Conservation (phyloP, 64 coral and sea anemone species). For the Stichodactyla mertensii region DNA sequence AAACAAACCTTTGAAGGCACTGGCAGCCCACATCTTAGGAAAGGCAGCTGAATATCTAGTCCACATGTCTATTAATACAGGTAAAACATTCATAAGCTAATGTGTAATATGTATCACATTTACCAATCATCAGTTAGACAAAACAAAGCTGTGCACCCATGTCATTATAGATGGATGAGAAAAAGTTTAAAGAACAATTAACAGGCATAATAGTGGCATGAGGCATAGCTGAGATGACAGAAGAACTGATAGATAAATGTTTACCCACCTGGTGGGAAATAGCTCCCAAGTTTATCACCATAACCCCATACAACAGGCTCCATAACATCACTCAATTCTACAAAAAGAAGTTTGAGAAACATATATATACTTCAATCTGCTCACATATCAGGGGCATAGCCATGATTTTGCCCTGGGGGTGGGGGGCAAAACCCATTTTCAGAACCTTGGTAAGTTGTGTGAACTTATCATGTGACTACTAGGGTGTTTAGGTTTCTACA, state of each 20-base stretch:
- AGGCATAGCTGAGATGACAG: not conserved
- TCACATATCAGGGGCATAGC: too few species aligned
- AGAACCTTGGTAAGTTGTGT: too few species aligned
- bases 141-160: too few species aligned
- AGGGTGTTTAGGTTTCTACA: too few species aligned
- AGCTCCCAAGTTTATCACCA: conserved; percentile 2
- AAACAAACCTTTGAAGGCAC: conserved; percentile 72
- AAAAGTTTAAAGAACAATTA: too few species aligned
- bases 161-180: too few species aligned
- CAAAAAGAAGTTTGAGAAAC: not conserved
- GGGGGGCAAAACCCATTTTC: too few species aligned
- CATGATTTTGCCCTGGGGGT: too few species aligned
- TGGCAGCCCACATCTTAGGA: conserved; percentile 78
- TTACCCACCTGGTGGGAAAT: conserved; percentile 53
- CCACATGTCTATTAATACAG: conserved; percentile 43
- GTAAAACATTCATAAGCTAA: not conserved
- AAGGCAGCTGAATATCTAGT: conserved; percentile 65
- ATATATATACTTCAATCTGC: not conserved
- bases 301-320: conserved; percentile 89
- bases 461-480: too few species aligned
- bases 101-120: too few species aligned
- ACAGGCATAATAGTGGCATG: too few species aligned
- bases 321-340: conserved; percentile 50
- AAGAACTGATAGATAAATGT: not conserved
- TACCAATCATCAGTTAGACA: too few species aligned